A percentile compares a stretch with the other conserved stretches of the same genome.
Conservation (phyloP, 1,140 invertebrate species). For the Brachionus plicatilis region DNA sequence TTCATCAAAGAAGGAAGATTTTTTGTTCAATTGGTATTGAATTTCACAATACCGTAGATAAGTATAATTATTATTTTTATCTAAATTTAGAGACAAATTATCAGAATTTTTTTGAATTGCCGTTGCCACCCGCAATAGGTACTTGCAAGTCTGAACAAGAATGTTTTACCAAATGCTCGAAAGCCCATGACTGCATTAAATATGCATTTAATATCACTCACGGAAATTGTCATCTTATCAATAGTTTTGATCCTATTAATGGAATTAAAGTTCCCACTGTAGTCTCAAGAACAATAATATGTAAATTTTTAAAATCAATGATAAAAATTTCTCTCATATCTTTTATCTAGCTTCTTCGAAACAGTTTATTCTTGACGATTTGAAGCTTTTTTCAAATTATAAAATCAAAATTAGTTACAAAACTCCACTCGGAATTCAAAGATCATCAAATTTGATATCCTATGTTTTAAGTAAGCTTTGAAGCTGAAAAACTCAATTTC, state of each 20-base stretch:
- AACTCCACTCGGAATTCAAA: neutral
- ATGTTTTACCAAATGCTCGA: neutral
- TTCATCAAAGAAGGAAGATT: no score
- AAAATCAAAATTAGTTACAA: slow-evolving; percentile 27
- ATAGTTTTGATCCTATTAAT: neutral
- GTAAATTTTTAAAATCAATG: neutral
- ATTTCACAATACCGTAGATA: no score
- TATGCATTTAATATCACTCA: neutral
- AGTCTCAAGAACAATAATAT: neutral
- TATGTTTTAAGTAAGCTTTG: slow-evolving; percentile 31
- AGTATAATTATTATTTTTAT: no score
- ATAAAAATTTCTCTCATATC: neutral
- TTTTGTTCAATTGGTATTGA: no score
- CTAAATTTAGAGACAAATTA: neutral
- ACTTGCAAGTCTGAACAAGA: neutral
- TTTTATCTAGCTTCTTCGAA: neutral
- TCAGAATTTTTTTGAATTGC: neutral
- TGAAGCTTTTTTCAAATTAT: slow-evolving; percentile 12
- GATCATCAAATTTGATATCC: neutral
- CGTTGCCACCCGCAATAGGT: neutral
- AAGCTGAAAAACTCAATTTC: no score
- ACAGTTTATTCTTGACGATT: neutral
- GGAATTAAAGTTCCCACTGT: neutral
- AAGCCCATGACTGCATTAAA: neutral
- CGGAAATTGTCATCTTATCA: slow-evolving; percentile 1